Evolutionary conservation across 64 coral and sea anemone genomes (phyloP).

Genomic region (Pocillopora verrucosa): DNA sequence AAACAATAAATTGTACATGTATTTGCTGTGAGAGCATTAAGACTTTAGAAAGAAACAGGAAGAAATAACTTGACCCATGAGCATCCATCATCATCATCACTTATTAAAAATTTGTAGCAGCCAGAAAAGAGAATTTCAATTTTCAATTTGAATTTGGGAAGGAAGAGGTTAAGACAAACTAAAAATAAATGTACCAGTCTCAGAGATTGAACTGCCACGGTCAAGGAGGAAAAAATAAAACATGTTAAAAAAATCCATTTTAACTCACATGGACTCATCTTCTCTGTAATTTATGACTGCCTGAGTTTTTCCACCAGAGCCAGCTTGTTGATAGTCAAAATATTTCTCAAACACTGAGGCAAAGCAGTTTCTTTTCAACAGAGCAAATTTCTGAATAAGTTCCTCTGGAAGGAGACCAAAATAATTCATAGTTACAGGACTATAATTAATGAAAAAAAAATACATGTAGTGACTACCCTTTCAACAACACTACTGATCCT

Average conservation of each 20-base stretch:
- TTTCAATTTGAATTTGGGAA: too few species aligned
- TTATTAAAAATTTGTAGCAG: too few species aligned
- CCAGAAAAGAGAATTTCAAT: too few species aligned
- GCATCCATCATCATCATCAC: too few species aligned
- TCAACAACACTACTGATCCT: too few species aligned
- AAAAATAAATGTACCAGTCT: neutral
- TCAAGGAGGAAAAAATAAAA: neutral
- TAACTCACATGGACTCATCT: constrained; percentile 87
- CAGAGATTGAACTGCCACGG: neutral
- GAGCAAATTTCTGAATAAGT: constrained; percentile 75
- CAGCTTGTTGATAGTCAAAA: constrained; percentile 86
- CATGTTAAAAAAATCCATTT: neutral
- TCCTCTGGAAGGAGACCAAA: constrained; percentile 54
- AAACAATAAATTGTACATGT: too few species aligned
- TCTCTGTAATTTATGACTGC: constrained; percentile 92
- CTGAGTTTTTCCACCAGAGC: constrained; percentile 78
- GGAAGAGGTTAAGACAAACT: too few species aligned
- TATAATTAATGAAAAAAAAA: too few species aligned
- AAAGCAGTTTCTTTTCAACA: constrained; percentile 94
- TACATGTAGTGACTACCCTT: too few species aligned
- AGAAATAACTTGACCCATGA: too few species aligned
- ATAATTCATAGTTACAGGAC: neutral
- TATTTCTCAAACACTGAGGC: constrained; percentile 95
- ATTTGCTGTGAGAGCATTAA: too few species aligned
- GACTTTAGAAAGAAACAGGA: too few species aligned